Evolutionary conservation across 2,113 vertebrate genomes (phyloP), one percentile per base, ranked within the genome.

Genomic region (Hepsetus odoe): DNA sequence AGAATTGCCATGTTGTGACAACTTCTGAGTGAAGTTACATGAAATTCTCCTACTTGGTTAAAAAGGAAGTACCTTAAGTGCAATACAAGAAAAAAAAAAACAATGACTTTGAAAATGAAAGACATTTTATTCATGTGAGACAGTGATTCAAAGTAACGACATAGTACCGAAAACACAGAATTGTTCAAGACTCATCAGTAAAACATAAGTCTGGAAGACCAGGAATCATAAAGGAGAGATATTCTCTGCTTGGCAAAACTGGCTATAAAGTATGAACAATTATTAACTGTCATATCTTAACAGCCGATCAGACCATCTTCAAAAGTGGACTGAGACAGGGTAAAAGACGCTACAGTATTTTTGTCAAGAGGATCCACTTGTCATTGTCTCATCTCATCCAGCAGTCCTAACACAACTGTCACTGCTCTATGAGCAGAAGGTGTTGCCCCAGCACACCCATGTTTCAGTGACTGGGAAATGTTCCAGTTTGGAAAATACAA

Each of bases 401-500:
- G 56, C 56, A 83, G 86, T 84, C 55, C 53, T 87, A 75, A 77
- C 82, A 86, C 80, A 83, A 87, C 88, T 72, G 82, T 92, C 83
- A 72, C 88, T 82, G 84, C 89, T 87, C 87, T 85, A 77, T 85
- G 86, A 74, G 85, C 89, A 90, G 91, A 89, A 89, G 90, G 86
- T 88, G 91, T 89, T 90, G 87, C 90, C 64, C 83, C 82, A 87
- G 86, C 86, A 87, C 89, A 90, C 90, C 86, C 88, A 91, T 92
- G 91, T 89, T 87, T 89, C 81, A 91, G 87, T 91, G 91, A 93
- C 87, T 94, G 92, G 91, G 93, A 93, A 87, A 94, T 94, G 93
- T 93, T 93, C 91, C 93, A 94, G 87, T 94, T 94, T 91, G 93
- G 93, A 91, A 93, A 93, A 88, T 94, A 94, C 89, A 93, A 93